Percentiles rank a stretch among this genome's conserved stretches.
Evolutionary conservation across 2,888 invertebrate genomes (phyloP).

Genomic region (Cantharis flavilabris): DNA sequence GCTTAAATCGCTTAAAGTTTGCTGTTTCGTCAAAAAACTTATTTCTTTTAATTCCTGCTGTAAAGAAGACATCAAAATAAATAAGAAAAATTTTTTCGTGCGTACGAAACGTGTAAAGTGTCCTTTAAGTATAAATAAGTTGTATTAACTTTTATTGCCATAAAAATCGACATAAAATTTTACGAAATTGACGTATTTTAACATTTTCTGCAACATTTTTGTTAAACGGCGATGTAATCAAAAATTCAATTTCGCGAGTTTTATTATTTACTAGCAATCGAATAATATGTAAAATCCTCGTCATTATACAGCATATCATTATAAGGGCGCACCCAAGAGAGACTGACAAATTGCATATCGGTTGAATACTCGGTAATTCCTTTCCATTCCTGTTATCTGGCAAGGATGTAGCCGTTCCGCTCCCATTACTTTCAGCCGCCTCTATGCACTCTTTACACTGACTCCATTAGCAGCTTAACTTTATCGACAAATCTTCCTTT

Average conservation of each 20-base stretch:
- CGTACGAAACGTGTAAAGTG: background rate
- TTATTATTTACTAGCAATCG: background rate
- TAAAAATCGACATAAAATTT: background rate
- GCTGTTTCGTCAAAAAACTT: background rate
- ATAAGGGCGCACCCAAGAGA: conserved; percentile 3
- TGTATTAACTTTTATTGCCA: background rate
- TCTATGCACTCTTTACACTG: conserved; percentile 20
- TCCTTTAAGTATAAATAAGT: background rate
- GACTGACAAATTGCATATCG: conserved; percentile 24
- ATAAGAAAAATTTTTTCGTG: background rate
- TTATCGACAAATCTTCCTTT: conserved; percentile 18
- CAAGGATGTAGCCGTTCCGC: conserved; percentile 25
- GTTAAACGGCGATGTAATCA: background rate
- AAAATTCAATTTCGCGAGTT: background rate
- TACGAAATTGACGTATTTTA: background rate
- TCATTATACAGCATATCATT: background rate
- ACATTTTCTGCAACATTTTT: background rate
- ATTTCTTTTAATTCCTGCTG: background rate
- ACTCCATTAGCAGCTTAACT: conserved; percentile 22
- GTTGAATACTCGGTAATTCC: conserved; percentile 19
- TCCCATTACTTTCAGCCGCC: conserved; percentile 18
- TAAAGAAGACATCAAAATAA: background rate
- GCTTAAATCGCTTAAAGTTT: background rate
- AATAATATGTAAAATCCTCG: background rate
- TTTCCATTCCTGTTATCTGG: conserved; percentile 24